phyloP scores from a whole-genome alignment of 2,888 invertebrate genomes.

The Phania funesta region DNA sequence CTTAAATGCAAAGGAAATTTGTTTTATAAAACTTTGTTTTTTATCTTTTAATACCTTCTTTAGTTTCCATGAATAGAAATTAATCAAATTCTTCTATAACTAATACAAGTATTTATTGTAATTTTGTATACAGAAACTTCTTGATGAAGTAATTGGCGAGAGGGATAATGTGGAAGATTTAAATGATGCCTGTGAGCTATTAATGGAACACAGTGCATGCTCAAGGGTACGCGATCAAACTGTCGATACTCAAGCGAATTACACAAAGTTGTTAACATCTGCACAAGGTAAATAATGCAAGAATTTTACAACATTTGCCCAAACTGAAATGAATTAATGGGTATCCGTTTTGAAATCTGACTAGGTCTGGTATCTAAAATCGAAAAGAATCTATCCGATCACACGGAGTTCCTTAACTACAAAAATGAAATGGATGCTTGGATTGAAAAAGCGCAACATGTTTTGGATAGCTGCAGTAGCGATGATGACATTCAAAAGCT shows the following conservation, averaged over 20 bases:
- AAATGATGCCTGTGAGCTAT: slow-evolving; percentile 91
- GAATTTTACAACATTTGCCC: not conserved
- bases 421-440: slow-evolving; percentile 91
- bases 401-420: slow-evolving; percentile 93
- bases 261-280: slow-evolving; percentile 88
- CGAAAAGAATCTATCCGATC: slow-evolving; percentile 94
- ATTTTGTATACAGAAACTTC: slow-evolving; percentile 81
- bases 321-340: not conserved
- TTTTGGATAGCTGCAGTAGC: slow-evolving; percentile 90
- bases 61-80: too few relatives aligned
- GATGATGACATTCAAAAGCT: slow-evolving; percentile 89
- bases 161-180: slow-evolving; percentile 91
- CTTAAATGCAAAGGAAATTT: too few relatives aligned
- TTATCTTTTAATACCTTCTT: too few relatives aligned
- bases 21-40: too few relatives aligned
- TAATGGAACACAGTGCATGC: slow-evolving; percentile 93
- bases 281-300: slow-evolving; percentile 83
- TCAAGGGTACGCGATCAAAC: slow-evolving; percentile 93
- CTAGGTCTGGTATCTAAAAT: slow-evolving; percentile 88
- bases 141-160: slow-evolving; percentile 88
- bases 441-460: slow-evolving; percentile 90
- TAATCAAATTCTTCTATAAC: too few relatives aligned
- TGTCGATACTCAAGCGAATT: slow-evolving; percentile 90
- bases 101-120: not conserved
- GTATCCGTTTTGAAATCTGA: not conserved